These are phyloP conservation scores for Dufourea novaeangliae DNA, from an alignment of 1,140 invertebrate species.

Conservation along the genomic window DNA sequence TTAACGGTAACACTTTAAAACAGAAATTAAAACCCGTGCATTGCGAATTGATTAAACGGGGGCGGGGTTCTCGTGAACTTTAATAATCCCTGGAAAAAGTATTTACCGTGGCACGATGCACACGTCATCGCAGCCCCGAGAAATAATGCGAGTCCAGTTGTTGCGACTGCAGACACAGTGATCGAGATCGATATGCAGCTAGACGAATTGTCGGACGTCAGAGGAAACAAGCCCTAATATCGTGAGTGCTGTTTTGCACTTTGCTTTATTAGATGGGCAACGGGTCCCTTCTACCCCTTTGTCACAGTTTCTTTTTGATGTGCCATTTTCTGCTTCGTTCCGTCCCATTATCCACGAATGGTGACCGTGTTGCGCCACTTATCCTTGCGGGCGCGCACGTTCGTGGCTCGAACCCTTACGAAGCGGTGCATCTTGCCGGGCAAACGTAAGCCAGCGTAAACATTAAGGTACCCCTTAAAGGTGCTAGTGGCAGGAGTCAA, in stretches of 20 bases:
- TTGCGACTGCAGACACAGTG: background rate
- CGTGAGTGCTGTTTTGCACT: slow-evolving; percentile 29
- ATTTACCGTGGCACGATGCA: background rate
- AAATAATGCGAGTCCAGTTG: background rate
- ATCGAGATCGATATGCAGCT: background rate
- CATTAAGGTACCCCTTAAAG: slow-evolving; percentile 39
- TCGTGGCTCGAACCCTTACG: background rate
- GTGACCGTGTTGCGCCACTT: slow-evolving; percentile 43
- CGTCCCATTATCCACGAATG: slow-evolving; percentile 62
- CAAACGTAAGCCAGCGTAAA: slow-evolving; percentile 2
- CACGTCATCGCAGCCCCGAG: background rate
- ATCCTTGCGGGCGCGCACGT: slow-evolving; percentile 17
- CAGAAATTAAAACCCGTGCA: slow-evolving; percentile 23
- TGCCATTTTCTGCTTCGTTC: slow-evolving; percentile 63
- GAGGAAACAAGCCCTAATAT: too few relatives aligned
- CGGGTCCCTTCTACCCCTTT: slow-evolving; percentile 55
- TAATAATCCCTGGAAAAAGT: background rate
- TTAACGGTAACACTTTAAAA: slow-evolving; percentile 32
- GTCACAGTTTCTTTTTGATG: slow-evolving; percentile 64
- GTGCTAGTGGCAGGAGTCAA: slow-evolving; percentile 20
- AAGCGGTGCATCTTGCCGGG: background rate
- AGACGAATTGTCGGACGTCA: too few relatives aligned
- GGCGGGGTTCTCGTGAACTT: slow-evolving; percentile 35
- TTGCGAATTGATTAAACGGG: slow-evolving; percentile 47
- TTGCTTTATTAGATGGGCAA: slow-evolving; percentile 59